phyloP scores from a whole-genome alignment of 1,140 invertebrate species.

The Pinna nobilis region DNA sequence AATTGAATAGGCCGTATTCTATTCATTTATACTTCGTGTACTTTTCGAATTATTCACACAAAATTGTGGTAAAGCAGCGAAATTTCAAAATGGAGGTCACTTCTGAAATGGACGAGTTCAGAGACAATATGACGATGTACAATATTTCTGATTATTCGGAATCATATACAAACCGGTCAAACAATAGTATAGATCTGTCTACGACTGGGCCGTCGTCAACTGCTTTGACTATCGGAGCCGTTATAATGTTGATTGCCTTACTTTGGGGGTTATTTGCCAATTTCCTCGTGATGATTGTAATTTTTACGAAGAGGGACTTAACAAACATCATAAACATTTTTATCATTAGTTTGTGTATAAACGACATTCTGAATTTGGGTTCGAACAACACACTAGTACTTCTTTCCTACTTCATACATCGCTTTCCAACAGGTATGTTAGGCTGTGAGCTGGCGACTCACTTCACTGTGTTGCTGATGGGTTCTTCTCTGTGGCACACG shows the following conservation, averaged over 20 bases:
- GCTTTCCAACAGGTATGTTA: slow-evolving; percentile 64
- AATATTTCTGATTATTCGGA: no score
- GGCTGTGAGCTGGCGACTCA: slow-evolving; percentile 70
- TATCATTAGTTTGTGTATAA: slow-evolving; percentile 72
- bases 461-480: slow-evolving; percentile 70
- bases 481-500: slow-evolving; percentile 73
- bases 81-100: no score
- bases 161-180: not conserved
- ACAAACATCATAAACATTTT: slow-evolving; percentile 72
- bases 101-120: no score
- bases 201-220: slow-evolving; percentile 48
- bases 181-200: not conserved
- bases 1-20: no score
- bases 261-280: slow-evolving; percentile 66
- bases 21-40: no score
- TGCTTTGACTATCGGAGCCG: slow-evolving; percentile 61
- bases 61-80: no score
- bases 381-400: slow-evolving; percentile 73
- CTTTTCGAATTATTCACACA: no score
- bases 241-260: slow-evolving; percentile 63
- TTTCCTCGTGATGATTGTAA: slow-evolving; percentile 60
- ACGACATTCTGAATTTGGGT: slow-evolving; percentile 72
- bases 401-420: slow-evolving; percentile 67
- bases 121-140: no score
- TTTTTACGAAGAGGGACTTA: slow-evolving; percentile 61